Evolutionary conservation across 2,888 invertebrate species (phyloP).

Genomic region (Agrochola circellaris): DNA sequence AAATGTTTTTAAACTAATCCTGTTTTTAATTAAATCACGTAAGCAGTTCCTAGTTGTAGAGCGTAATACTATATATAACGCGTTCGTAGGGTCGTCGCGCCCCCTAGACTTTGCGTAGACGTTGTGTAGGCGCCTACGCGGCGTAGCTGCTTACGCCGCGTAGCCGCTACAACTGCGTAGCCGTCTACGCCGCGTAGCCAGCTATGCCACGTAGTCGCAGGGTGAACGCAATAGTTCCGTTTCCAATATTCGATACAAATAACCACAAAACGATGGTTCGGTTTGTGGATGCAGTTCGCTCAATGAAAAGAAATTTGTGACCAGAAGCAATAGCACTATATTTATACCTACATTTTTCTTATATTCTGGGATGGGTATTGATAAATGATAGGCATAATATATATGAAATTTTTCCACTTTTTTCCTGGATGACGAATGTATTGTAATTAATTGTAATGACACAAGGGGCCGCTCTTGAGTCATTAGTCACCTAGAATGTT

Average conservation of each 20-base stretch:
- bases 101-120: not conserved
- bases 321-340: not conserved
- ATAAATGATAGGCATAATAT: not conserved
- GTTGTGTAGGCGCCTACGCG: not conserved
- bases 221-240: not conserved
- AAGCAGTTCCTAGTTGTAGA: not conserved
- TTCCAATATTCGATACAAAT: not conserved
- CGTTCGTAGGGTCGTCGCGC: too few species aligned
- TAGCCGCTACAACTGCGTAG: not conserved
- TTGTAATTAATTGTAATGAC: not conserved
- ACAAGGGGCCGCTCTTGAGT: too few species aligned
- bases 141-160: not conserved
- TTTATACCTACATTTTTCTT: not conserved
- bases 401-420: not conserved
- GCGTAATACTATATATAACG: too few species aligned
- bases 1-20: not conserved
- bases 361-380: not conserved
- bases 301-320: not conserved
- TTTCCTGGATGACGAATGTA: not conserved
- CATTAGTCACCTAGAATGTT: not conserved
- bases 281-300: not conserved
- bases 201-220: conserved; percentile 6
- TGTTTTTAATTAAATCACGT: too few species aligned
- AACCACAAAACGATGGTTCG: not conserved
- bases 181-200: not conserved